Evolutionary conservation across 2,888 invertebrate species (phyloP), one percentile per base, ranked within the genome.

Genomic region (Sericinus montela): DNA sequence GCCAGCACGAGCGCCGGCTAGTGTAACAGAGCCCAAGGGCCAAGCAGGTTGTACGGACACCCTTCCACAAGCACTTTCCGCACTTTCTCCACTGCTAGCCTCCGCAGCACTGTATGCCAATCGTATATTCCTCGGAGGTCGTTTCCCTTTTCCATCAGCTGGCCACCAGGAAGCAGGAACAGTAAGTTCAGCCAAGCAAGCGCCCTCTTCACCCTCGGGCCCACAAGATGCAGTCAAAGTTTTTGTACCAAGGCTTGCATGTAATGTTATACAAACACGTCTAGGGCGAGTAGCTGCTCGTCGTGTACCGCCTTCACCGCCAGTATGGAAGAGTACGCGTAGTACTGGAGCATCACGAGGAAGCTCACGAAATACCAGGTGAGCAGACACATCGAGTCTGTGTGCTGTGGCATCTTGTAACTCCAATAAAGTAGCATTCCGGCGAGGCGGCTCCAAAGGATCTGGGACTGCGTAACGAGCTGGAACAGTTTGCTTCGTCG

Each of bases 141-240:
- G 91, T 57, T 89, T 90, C 40, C 85, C 89, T 53, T 85, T 87
- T 8, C 91, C 91, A 58, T 92, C 91, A 30, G 91, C 92, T 0
- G 95, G 92, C 97, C 98, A 98, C 98, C 98, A 98, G 45, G 93
- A 92, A 8, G 96, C 93, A 0, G 98, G 98, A 30, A 98, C 92
- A 1, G 95, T 94, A 49, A 97, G 89, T 73, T 96, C 95, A 0
- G 97, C 97, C 45, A 98, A 91, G 72, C 98, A 98, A 0, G 97
- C 97, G 0, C 97, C 96, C 72, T 97, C 97, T 69, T 96, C 95
- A 9, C 96, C 95, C 73, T 96, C 96, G 1, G 98, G 97, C 65
- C 96, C 96, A 81, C 98, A 98, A n/a, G 96, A 95, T 0, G 97
- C 94, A 45, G 95, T 94, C 54, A 97, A 85, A 44, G 91, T 86